Evolutionary conservation across 2,113 vertebrate genomes (phyloP).

Genomic region (Bujurquina vittata): DNA sequence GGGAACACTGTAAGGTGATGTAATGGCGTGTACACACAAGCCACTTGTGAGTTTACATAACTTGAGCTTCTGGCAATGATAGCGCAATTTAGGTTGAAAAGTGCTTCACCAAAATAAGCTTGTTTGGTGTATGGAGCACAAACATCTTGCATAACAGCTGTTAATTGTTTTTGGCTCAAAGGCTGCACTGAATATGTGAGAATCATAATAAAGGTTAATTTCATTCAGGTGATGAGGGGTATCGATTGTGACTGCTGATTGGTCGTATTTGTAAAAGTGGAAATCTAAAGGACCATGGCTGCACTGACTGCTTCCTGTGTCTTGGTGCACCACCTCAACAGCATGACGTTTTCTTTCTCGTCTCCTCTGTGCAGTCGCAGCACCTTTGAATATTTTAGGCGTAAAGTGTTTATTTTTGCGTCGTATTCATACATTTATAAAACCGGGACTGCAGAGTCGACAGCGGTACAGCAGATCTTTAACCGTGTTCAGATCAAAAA

Average conservation of each 20-base stretch:
- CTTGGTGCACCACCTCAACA: not conserved
- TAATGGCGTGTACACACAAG: not conserved
- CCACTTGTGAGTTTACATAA: constrained; percentile 50
- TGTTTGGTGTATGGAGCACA: constrained; percentile 5
- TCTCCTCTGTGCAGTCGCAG: constrained; percentile 6
- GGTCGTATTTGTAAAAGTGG: not conserved
- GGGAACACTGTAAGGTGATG: constrained; percentile 29
- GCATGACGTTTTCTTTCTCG: not conserved
- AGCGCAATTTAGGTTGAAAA: constrained; percentile 33
- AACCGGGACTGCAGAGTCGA: constrained; percentile 29
- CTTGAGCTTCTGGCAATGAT: constrained; percentile 18
- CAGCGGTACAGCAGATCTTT: constrained; percentile 26
- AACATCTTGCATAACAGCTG: constrained; percentile 37
- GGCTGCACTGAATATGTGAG: not conserved
- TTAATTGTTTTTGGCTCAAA: constrained; percentile 27
- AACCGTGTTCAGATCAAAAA: constrained; percentile 22
- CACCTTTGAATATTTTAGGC: constrained; percentile 54
- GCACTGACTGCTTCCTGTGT: not conserved
- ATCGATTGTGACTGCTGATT: not conserved
- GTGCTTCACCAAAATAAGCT: constrained; percentile 36
- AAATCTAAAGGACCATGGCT: not conserved
- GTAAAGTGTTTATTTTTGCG: constrained; percentile 43
- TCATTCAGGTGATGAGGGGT: constrained; percentile 10
- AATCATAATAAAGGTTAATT: not conserved
- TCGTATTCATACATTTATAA: constrained; percentile 50